Percentiles rank a stretch among this genome's conserved stretches.
Conservation (phyloP, 2,113 vertebrate genomes). For the Megaceryle maxima region DNA sequence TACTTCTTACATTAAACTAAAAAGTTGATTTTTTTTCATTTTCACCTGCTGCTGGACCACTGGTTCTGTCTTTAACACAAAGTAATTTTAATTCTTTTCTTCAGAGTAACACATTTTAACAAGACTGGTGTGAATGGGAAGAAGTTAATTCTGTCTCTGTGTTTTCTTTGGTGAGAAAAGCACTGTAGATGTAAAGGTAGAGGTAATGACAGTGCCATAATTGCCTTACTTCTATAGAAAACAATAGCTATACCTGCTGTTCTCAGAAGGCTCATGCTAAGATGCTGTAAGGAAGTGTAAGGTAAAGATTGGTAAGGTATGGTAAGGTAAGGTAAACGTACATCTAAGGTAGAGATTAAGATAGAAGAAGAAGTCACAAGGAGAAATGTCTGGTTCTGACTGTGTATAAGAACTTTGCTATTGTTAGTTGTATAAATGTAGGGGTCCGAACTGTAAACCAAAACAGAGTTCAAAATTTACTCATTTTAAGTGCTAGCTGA, state of each 20-base stretch:
- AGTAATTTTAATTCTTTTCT: neutral
- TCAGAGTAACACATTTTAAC: neutral
- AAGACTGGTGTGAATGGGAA: neutral
- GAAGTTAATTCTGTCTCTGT: neutral
- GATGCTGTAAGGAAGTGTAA: neutral
- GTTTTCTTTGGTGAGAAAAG: neutral
- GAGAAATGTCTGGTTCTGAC: neutral
- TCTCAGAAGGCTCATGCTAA: neutral
- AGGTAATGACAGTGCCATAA: neutral
- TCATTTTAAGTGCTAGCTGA: neutral
- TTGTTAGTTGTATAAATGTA: neutral
- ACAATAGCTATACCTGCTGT: neutral
- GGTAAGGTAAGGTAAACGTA: too few relatives aligned
- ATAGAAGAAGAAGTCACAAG: neutral
- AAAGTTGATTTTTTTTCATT: neutral
- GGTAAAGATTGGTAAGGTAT: neutral
- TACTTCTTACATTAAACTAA: neutral
- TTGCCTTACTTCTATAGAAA: neutral
- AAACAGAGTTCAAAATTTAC: neutral
- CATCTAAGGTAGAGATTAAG: neutral
- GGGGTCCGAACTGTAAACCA: neutral
- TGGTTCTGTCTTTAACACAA: neutral
- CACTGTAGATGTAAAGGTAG: neutral
- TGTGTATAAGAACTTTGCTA: neutral
- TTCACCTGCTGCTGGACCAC: neutral